Evolutionary conservation across 2,888 invertebrate species (phyloP).

Genomic region (Polia nebulosa): DNA sequence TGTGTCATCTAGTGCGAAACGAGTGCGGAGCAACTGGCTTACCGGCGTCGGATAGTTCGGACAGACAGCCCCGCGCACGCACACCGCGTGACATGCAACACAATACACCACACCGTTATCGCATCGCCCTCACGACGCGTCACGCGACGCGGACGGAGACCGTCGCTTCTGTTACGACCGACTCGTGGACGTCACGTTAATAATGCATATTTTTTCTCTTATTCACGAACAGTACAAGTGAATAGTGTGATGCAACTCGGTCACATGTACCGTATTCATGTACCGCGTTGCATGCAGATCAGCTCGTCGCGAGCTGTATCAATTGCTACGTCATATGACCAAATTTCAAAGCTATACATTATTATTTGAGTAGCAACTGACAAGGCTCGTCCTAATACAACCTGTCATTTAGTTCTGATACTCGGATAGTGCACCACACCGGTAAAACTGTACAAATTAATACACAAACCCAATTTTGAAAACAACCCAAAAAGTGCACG

Average conservation of each 20-base stretch:
- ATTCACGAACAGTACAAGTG: conserved; percentile 51
- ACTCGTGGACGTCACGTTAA: conserved; percentile 66
- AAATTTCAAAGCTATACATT: neutral
- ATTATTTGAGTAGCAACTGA: conserved; percentile 42
- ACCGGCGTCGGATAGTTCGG: conserved; percentile 76
- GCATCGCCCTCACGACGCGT: conserved; percentile 18
- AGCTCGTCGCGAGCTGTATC: conserved; percentile 16
- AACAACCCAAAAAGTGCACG: conserved; percentile 27
- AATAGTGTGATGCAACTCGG: conserved; percentile 14
- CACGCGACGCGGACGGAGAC: neutral
- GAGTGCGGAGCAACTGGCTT: conserved; percentile 76
- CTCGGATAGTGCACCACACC: conserved; percentile 59
- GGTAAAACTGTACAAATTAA: conserved; percentile 32
- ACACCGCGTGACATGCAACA: conserved; percentile 75
- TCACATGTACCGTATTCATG: conserved; percentile 5
- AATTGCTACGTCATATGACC: conserved; percentile 14
- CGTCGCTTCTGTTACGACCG: conserved; percentile 52
- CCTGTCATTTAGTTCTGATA: conserved; percentile 1
- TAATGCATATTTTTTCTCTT: conserved; percentile 88
- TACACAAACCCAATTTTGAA: conserved; percentile 60
- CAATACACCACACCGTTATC: conserved; percentile 40
- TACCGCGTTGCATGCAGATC: conserved; percentile 19
- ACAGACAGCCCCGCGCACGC: conserved; percentile 69
- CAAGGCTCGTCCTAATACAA: conserved; percentile 25
- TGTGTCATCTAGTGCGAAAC: conserved; percentile 74